Evolutionary conservation across 2,888 invertebrate species (phyloP).

Genomic region (Neoitamus cyanurus): DNA sequence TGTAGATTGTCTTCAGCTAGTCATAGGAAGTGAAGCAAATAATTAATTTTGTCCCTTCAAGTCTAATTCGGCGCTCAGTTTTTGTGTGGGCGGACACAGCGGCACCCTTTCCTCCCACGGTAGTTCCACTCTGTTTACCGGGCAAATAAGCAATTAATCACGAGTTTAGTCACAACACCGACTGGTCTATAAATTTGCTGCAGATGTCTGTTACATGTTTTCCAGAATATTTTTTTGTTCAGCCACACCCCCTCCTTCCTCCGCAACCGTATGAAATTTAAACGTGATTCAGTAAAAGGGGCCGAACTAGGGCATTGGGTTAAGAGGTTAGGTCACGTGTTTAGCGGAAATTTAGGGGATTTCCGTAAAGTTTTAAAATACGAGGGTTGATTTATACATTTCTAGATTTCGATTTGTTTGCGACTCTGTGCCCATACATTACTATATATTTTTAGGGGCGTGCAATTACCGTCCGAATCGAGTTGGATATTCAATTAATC

Average conservation of each 20-base stretch:
- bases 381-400: neutral
- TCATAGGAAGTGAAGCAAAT: neutral
- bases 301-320: neutral
- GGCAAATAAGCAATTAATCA: conserved; percentile 20
- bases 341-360: neutral
- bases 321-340: neutral
- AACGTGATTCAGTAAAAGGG: neutral
- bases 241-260: too few relatives aligned
- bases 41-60: conserved; percentile 14
- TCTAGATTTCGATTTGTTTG: neutral
- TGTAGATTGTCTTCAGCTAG: neutral
- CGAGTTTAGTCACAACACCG: neutral
- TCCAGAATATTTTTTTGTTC: neutral
- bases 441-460: too few relatives aligned
- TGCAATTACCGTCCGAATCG: too few relatives aligned
- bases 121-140: neutral
- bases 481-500: too few relatives aligned
- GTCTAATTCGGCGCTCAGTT: neutral
- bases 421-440: too few relatives aligned
- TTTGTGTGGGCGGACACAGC: neutral
- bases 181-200: neutral
- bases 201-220: neutral
- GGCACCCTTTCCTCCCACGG: neutral
- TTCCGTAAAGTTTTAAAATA: neutral
- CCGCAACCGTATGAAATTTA: neutral